Percentiles rank a stretch among this genome's conserved stretches.
Evolutionary conservation across 2,888 invertebrate genomes (phyloP).

Genomic region (Rhopalosiphum nymphaeae): DNA sequence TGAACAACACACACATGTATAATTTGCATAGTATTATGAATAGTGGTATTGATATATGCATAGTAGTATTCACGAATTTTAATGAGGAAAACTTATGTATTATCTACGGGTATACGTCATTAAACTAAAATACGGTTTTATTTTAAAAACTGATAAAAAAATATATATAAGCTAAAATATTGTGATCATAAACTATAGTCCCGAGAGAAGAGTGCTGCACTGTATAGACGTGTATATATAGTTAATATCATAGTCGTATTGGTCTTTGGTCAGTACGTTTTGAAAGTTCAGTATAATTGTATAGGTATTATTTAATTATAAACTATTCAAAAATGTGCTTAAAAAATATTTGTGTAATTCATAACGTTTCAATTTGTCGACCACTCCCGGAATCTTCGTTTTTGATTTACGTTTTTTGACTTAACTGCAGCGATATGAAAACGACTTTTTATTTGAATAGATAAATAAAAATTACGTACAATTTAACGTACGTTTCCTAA

Average conservation of each 20-base stretch:
- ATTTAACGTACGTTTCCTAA: background rate
- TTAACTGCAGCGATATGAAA: background rate
- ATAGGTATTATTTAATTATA: constrained; percentile 3
- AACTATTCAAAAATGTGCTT: background rate
- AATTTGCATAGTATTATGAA: background rate
- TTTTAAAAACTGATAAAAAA: background rate
- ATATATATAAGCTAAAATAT: background rate
- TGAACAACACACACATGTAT: background rate
- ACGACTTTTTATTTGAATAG: background rate
- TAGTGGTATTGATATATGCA: too few relatives aligned
- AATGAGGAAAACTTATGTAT: background rate
- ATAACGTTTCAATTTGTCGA: background rate
- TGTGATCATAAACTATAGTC: background rate
- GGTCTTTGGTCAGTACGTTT: background rate
- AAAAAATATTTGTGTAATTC: background rate
- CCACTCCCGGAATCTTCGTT: background rate
- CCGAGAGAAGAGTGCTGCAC: background rate
- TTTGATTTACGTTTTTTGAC: background rate
- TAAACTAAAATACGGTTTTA: background rate
- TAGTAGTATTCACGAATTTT: background rate
- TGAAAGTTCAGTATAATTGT: background rate
- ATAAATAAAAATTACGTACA: background rate
- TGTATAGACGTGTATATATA: background rate
- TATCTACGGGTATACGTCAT: background rate
- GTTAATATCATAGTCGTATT: background rate